Percentiles rank a stretch among this genome's conserved stretches.
Evolutionary conservation across 2,888 invertebrate genomes (phyloP).

Genomic region (Serrognathus titanus): DNA sequence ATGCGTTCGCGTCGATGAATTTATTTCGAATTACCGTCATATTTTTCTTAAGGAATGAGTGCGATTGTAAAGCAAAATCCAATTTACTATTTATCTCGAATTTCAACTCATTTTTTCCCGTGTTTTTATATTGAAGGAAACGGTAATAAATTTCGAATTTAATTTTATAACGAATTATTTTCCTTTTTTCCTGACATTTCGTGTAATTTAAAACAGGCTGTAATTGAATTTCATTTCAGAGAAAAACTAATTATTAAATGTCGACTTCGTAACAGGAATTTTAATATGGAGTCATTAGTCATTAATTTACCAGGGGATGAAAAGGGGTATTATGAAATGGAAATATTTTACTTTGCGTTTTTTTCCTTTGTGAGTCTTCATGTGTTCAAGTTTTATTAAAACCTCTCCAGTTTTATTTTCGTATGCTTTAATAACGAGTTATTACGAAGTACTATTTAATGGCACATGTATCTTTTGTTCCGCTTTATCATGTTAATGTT

Average conservation of each 20-base stretch:
- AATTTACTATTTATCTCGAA: conserved; percentile 11
- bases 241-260: conserved; percentile 41
- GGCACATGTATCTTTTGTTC: no score
- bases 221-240: conserved; percentile 38
- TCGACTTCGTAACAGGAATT: conserved; percentile 38
- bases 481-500: no score
- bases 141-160: conserved; percentile 7
- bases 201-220: conserved; percentile 10
- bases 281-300: conserved; percentile 40
- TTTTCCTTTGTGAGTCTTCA: not conserved
- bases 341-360: not conserved
- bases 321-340: conserved; percentile 10
- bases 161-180: conserved; percentile 5
- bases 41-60: conserved; percentile 5
- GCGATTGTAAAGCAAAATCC: conserved; percentile 5
- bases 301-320: conserved; percentile 33
- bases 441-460: no score
- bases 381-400: not conserved
- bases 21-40: conserved; percentile 1
- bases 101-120: not conserved
- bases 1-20: not conserved
- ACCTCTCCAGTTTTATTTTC: not conserved
- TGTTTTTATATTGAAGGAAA: conserved; percentile 1
- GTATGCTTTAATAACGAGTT: no score
- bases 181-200: conserved; percentile 2